Conservation (phyloP, 2,888 invertebrate genomes). For the Morpho deidamia region DNA sequence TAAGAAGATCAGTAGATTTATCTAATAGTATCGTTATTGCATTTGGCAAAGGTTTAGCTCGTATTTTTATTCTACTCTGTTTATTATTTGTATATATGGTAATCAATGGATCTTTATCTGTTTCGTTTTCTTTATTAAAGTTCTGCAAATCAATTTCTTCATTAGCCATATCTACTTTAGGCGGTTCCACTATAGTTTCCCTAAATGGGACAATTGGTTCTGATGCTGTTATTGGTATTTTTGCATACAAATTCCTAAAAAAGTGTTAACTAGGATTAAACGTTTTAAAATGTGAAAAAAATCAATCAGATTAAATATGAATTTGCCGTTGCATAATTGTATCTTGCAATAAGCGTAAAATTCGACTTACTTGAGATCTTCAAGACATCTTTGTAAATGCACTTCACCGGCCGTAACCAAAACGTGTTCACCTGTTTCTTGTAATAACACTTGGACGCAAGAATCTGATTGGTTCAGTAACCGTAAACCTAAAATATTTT, state of each 20-base stretch:
- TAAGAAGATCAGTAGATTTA: slow-evolving; percentile 83
- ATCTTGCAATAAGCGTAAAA: not conserved
- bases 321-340: not conserved
- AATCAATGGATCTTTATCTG: slow-evolving; percentile 72
- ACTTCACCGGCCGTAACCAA: slow-evolving; percentile 97
- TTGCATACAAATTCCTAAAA: slow-evolving; percentile 84
- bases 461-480: slow-evolving; percentile 96
- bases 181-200: slow-evolving; percentile 92
- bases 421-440: slow-evolving; percentile 97
- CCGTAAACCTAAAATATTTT: slow-evolving; percentile 79
- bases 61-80: slow-evolving; percentile 83
- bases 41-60: slow-evolving; percentile 87
- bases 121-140: slow-evolving; percentile 62
- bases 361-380: slow-evolving; percentile 85
- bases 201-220: slow-evolving; percentile 97
- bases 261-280: not conserved
- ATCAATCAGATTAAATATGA: not conserved
- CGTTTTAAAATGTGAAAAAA: not conserved
- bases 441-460: slow-evolving; percentile 92
- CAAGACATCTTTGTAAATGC: slow-evolving; percentile 96
- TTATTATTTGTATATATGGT: slow-evolving; percentile 84
- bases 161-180: slow-evolving; percentile 90
- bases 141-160: slow-evolving; percentile 86
- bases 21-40: slow-evolving; percentile 85
- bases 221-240: slow-evolving; percentile 92